Evolutionary conservation across 2,888 invertebrate species (phyloP), one percentile per base, ranked within the genome.

Genomic region (Ganaspis brasiliensis): DNA sequence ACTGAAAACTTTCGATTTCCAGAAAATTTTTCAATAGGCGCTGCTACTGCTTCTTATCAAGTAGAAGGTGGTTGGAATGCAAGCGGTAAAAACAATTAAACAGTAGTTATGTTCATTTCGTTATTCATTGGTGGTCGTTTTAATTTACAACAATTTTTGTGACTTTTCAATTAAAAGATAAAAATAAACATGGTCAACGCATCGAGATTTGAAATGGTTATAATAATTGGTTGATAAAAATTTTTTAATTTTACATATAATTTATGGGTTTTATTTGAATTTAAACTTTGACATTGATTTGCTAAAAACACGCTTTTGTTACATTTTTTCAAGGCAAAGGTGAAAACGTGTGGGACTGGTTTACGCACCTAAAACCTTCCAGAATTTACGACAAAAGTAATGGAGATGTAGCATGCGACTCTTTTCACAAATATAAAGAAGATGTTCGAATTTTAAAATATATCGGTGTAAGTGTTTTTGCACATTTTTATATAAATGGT

Each of bases 361-460:
- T 93, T 83, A 91, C 92, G 0, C 94, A 93, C 77, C 91, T 87
- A 1, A 59, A 81, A 52, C 92, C 93, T 31, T 92, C 93, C 45
- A 92, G 92, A 71, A 93, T 95, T 10, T 90, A 88, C 79, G 93
- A 95, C 83, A 90, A 92, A 3, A 92, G 93, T 6, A 95, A 94
- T 76, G 95, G 93, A 0, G 94, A 95, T 81, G 92, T 95, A 0
- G 94, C 95, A 0, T 94, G 94, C 45, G 95, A 96, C 87, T 95
- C 95, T 21, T 96, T 95, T 86, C 93, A 95, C 86, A 93, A 93
- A 77, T 95, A 94, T 88, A 92, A 93, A 84, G 94, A 94, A 84
- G 91, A 89, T 76, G 61, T 86, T 26, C 49, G 40, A 26, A 52
- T 82, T 3, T 74, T 75, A 9, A 81, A 82, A 35, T 52, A 78